Evolutionary conservation across 2,113 vertebrate species (phyloP), one percentile per base, ranked within the genome.

Genomic region (Rhea americana): DNA sequence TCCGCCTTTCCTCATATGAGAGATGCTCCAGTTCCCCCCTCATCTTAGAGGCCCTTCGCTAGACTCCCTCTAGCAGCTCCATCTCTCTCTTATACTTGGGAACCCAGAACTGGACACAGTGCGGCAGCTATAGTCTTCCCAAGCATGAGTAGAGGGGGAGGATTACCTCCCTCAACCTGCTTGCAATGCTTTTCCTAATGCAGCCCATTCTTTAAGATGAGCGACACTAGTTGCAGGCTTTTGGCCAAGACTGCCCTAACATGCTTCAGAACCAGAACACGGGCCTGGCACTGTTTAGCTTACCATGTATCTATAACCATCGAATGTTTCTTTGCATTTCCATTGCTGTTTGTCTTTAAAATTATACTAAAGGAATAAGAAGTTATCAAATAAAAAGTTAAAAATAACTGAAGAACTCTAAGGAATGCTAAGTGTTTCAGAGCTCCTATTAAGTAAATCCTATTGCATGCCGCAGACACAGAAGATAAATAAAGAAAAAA

Each of bases 21-120:
- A 55, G 8, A 45, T 15, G 13, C 0, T 1, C 9, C 26, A 2
- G 5, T 3, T 3, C 5, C 28, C 47, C 21, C 59, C 47, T 26
- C 22, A 41, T 13, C 51, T 53, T 20, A 11, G 26, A 21, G 35
- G 15, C 5, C 32, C 8, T 71, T 91, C 78, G n/a, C 15, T 70
- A 50, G 30, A 20, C 16, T 66, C 74, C 25, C 25, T 78, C 18
- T 25, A 62, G 12, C 18, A 16, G 11, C 2, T 59, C 58, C 20
- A 13, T 55, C 7, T 50, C 62, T 63, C 56, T 63, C 1, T 59
- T 41, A 25, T 2, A 22, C 2, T 18, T 30, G 51, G 15, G 25
- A 84, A 56, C 15, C 55, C 53, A 59, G 26, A 21, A 70, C 35
- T 56, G 22, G 24, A 56, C 24, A 10, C 17, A 73, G 48, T 18